These are phyloP conservation scores for Xenopus tropicalis DNA, from an alignment of 2,113 vertebrate species.

Conservation along the genomic window UCB_Xtro_10.0 CM004446.2:96052501-96053000, in stretches of 20 bases:
- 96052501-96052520: constrained; percentile 27
- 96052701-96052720: background rate
- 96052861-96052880: no score
- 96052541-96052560: background rate
- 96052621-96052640: background rate
- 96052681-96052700: background rate
- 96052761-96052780: no score
- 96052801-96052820: no score
- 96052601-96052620: constrained; percentile 8
- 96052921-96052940: no score
- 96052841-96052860: no score
- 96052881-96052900: no score
- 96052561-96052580: constrained; percentile 29
- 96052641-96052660: constrained; percentile 2
- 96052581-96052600: constrained; percentile 33
- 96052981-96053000: no score
- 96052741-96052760: background rate
- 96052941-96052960: no score
- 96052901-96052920: no score
- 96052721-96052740: constrained; percentile 9
- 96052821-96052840: no score
- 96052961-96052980: no score
- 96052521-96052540: background rate
- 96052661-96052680: constrained; percentile 28
- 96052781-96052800: no score